phyloP scores from a whole-genome alignment of 2,797 vertebrate genomes.

The Enteromius treurensis region DNA sequence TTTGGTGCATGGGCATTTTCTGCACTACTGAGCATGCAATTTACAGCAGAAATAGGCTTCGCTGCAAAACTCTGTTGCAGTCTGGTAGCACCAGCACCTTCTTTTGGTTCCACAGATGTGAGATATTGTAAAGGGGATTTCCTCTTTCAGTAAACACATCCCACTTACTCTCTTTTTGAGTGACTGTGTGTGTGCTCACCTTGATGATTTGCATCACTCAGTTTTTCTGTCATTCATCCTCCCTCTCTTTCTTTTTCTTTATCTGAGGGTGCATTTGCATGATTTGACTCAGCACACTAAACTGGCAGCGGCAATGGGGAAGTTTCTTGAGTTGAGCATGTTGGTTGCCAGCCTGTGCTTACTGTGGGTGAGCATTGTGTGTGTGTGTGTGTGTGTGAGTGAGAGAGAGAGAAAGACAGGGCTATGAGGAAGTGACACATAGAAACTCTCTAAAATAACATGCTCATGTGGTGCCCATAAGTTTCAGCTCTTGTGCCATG shows the following conservation, averaged over 20 bases:
- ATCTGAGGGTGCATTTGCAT: not conserved
- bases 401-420: not conserved
- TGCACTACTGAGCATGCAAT: not conserved
- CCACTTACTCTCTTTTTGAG: slow-evolving; percentile 37
- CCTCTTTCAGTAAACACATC: slow-evolving; percentile 14
- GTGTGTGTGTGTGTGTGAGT: not conserved
- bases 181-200: not conserved
- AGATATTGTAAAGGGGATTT: slow-evolving; percentile 33
- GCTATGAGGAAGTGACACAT: slow-evolving; percentile 44
- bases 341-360: not conserved
- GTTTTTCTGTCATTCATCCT: not conserved
- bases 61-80: not conserved
- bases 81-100: not conserved
- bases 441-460: slow-evolving; percentile 34
- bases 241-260: slow-evolving; percentile 4
- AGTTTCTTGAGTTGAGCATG: slow-evolving; percentile 20
- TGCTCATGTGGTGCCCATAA: slow-evolving; percentile 26
- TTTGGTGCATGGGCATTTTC: not conserved
- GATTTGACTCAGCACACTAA: slow-evolving; percentile 23
- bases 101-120: not conserved
- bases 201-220: not conserved
- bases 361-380: not conserved
- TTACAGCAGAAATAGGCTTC: not conserved
- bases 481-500: slow-evolving; percentile 37
- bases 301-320: not conserved